These are phyloP conservation scores for Protomyctophum bolini DNA, from an alignment of 2,113 vertebrate species.

Conservation along the genomic window DNA sequence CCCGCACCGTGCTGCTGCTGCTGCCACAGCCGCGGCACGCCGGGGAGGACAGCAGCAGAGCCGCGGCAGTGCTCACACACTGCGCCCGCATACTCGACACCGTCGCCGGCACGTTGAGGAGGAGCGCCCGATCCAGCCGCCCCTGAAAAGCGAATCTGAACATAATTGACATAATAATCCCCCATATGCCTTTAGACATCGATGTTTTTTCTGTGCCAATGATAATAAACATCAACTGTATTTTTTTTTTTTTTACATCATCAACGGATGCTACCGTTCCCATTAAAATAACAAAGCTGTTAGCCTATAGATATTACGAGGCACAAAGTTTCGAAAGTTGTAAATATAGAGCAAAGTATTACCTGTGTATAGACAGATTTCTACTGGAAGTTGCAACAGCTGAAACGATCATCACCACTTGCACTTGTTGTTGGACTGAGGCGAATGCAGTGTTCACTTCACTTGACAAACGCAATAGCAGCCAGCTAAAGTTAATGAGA, in stretches of 20 bases:
- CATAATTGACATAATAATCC: background rate
- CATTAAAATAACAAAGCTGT: too few species aligned
- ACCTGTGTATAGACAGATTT: constrained; percentile 57
- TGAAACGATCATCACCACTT: constrained; percentile 14
- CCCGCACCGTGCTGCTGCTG: constrained; percentile 27
- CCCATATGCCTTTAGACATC: too few species aligned
- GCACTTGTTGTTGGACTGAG: constrained; percentile 36
- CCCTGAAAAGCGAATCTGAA: constrained; percentile 18
- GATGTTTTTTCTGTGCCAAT: too few species aligned
- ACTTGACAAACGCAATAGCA: constrained; percentile 6
- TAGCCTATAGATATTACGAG: too few species aligned
- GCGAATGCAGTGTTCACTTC: constrained; percentile 9
- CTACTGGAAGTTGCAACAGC: constrained; percentile 32
- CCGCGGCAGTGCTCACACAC: constrained; percentile 35
- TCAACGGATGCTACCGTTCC: too few species aligned
- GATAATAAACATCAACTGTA: too few species aligned
- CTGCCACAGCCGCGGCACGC: constrained; percentile 53
- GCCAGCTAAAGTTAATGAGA: constrained; percentile 29
- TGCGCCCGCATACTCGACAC: constrained; percentile 21
- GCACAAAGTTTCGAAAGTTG: background rate
- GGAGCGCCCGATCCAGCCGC: constrained; percentile 2
- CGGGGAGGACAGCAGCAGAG: constrained; percentile 29
- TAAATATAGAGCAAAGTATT: constrained; percentile 17
- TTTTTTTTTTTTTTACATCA: too few species aligned
- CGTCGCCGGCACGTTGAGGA: constrained; percentile 58